Evolutionary conservation across 2,888 invertebrate genomes (phyloP).

Genomic region (Thera britannica): DNA sequence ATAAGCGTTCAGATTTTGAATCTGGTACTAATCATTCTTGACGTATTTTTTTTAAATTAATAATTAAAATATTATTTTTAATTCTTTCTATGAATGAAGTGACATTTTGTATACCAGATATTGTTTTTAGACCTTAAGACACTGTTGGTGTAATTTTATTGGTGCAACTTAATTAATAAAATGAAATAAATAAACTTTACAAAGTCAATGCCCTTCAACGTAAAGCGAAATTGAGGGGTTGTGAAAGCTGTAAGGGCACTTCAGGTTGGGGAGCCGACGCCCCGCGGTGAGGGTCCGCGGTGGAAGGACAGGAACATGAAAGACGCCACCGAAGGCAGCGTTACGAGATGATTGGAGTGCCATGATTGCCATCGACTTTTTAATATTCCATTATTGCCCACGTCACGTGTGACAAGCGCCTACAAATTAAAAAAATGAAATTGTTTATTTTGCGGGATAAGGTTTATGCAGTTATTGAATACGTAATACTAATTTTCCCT

Average conservation of each 20-base stretch:
- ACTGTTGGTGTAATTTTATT: too few relatives aligned
- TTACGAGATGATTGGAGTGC: conserved; percentile 21
- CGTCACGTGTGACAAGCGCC: too few relatives aligned
- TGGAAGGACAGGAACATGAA: conserved; percentile 25
- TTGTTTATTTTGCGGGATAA: too few relatives aligned
- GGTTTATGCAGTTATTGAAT: too few relatives aligned
- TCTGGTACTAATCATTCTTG: too few relatives aligned
- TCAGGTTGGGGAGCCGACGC: not conserved
- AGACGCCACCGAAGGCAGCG: conserved; percentile 32
- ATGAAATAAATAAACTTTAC: not conserved
- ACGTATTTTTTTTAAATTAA: not conserved
- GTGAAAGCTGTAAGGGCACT: not conserved
- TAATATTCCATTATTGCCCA: too few relatives aligned
- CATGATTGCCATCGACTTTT: conserved; percentile 27
- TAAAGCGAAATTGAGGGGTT: not conserved
- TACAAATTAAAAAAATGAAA: too few relatives aligned
- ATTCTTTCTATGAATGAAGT: too few relatives aligned
- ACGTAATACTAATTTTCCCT: too few relatives aligned
- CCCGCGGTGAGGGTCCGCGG: not conserved
- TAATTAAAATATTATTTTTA: too few relatives aligned
- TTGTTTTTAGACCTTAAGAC: too few relatives aligned
- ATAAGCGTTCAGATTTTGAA: conserved; percentile 3
- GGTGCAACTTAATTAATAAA: not conserved
- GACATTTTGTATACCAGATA: too few relatives aligned
- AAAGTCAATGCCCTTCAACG: not conserved